These are phyloP conservation scores for Ovis aries DNA, from an alignment of 2,113 vertebrate genomes.

Conservation along the genomic window DNA sequence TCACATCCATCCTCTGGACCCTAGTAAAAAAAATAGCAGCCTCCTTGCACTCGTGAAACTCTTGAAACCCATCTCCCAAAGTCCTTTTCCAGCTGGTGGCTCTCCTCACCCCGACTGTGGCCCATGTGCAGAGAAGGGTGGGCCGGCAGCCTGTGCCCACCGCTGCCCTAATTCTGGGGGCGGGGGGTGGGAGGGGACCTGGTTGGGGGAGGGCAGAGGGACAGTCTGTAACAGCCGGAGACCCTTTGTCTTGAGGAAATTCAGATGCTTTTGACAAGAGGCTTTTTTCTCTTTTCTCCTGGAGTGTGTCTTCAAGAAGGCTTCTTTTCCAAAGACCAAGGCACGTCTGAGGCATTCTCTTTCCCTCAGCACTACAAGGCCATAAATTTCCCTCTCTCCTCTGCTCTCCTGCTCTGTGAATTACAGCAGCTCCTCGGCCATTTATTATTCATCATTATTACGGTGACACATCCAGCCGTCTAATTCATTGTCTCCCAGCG, in stretches of 20 bases:
- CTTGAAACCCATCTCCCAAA: not conserved
- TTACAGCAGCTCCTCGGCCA: not conserved
- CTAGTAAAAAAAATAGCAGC: not conserved
- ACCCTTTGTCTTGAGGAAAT: not conserved
- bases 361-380: not conserved
- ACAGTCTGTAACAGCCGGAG: not conserved
- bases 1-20: not conserved
- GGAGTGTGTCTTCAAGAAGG: not conserved
- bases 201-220: no score
- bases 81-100: not conserved
- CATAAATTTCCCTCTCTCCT: not conserved
- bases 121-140: not conserved
- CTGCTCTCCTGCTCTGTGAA: not conserved
- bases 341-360: not conserved
- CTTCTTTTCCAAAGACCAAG: conserved; percentile 7
- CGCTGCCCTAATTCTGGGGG: not conserved
- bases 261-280: not conserved
- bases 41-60: rapidly evolving
- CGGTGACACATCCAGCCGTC: not conserved
- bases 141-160: not conserved
- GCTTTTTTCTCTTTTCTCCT: not conserved
- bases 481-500: not conserved
- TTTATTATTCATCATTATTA: conserved; percentile 37
- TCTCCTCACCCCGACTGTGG: not conserved
- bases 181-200: not conserved